Evolutionary conservation across 2,113 vertebrate species (phyloP).

Genomic region (Maccullochella peelii): DNA sequence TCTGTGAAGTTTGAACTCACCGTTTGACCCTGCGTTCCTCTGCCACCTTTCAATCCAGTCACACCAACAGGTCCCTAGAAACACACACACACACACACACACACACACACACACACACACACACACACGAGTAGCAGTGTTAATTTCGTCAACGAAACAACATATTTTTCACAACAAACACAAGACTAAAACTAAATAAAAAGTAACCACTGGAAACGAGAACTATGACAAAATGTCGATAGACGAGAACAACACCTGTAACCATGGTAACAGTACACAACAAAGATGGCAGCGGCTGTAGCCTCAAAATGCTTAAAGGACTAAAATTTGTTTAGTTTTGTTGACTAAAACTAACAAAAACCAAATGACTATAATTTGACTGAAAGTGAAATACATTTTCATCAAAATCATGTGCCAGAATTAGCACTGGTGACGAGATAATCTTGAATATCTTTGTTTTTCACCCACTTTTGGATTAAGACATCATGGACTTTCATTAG

Average conservation of each 20-base stretch:
- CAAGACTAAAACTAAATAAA: too few relatives aligned
- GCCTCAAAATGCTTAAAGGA: too few relatives aligned
- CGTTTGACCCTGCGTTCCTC: conserved; percentile 94
- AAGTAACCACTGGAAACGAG: too few relatives aligned
- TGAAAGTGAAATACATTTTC: too few relatives aligned
- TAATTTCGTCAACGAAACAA: not conserved
- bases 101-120: not conserved
- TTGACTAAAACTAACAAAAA: too few relatives aligned
- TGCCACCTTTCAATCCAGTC: conserved; percentile 93
- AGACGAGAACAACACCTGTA: not conserved
- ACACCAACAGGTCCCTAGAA: conserved; percentile 91
- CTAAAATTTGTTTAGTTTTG: too few relatives aligned
- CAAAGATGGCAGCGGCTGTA: not conserved
- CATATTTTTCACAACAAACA: too few relatives aligned
- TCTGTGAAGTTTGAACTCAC: conserved; percentile 83
- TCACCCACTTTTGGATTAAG: not conserved
- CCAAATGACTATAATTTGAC: too few relatives aligned
- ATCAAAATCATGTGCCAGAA: too few relatives aligned
- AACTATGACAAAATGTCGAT: too few relatives aligned
- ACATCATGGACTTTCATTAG: not conserved
- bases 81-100: too few relatives aligned
- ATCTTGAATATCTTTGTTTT: not conserved
- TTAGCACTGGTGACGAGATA: not conserved
- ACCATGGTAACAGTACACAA: not conserved
- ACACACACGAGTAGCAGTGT: conserved; percentile 1